phyloP scores from a whole-genome alignment of 2,797 vertebrate species.

The Fistularia commersonii region DNA sequence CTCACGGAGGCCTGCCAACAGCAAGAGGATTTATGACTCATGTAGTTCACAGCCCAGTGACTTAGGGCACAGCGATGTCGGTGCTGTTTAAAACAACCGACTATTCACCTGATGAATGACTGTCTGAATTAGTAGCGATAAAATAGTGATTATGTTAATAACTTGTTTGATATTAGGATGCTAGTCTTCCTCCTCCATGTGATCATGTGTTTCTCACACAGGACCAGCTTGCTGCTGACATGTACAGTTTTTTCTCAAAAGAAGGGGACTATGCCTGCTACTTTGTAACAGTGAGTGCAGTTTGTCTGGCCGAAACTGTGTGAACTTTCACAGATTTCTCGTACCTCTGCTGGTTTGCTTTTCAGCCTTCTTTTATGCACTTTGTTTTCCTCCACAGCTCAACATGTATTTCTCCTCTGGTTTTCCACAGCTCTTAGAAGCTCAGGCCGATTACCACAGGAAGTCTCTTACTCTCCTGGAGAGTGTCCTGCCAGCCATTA shows the following conservation, averaged over 20 bases:
- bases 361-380: constrained; percentile 6
- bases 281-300: constrained; percentile 86
- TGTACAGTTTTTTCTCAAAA: constrained; percentile 96
- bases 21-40: constrained; percentile 39
- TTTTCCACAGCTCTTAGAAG: constrained; percentile 95
- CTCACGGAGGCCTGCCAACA: constrained; percentile 19
- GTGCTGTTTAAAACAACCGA: constrained; percentile 26
- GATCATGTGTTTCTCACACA: constrained; percentile 40
- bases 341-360: constrained; percentile 55
- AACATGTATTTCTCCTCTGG: constrained; percentile 53
- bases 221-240: constrained; percentile 97
- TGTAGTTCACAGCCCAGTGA: not conserved
- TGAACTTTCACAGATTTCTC: constrained; percentile 49
- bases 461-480: constrained; percentile 97
- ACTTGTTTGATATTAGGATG: not conserved
- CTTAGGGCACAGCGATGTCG: constrained; percentile 15
- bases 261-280: constrained; percentile 92
- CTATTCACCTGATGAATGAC: constrained; percentile 10
- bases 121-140: not conserved
- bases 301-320: constrained; percentile 15
- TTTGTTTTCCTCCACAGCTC: not conserved
- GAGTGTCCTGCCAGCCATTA: constrained; percentile 92
- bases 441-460: constrained; percentile 99
- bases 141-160: not conserved
- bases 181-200: not conserved